phyloP scores from a whole-genome alignment of 2,113 vertebrate species.

The Osmerus mordax region DNA sequence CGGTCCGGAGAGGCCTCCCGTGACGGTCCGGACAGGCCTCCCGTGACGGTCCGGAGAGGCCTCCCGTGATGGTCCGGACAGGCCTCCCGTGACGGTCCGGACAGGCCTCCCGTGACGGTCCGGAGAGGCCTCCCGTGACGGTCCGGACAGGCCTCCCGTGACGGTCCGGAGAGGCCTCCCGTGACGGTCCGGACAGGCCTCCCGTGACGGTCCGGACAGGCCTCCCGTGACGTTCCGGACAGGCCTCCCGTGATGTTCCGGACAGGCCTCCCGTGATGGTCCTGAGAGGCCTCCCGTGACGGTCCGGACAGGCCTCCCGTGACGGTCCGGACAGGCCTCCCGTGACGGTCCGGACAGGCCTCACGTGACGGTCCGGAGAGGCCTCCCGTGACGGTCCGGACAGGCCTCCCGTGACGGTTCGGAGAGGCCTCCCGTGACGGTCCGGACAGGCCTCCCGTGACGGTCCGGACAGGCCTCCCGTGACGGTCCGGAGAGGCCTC shows the following conservation, averaged over 20 bases:
- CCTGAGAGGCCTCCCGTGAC: conserved; percentile 25
- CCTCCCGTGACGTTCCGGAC: neutral
- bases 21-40: too few species aligned
- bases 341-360: conserved; percentile 14
- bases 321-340: conserved; percentile 27
- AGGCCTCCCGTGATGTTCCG: neutral
- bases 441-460: conserved; percentile 1
- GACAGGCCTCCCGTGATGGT: conserved; percentile 14
- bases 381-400: neutral
- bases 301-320: conserved; percentile 33
- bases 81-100: conserved; percentile 12
- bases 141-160: too few species aligned
- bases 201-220: conserved; percentile 11
- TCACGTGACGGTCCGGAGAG: neutral
- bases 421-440: conserved; percentile 22
- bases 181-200: conserved; percentile 29
- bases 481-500: too few species aligned
- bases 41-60: neutral
- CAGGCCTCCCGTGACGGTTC: conserved; percentile 29
- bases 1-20: neutral
- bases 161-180: neutral
- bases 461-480: neutral
- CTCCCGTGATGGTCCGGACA: conserved; percentile 31
- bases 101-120: conserved; percentile 5
- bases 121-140: neutral